A percentile compares a stretch with the other conserved stretches of the same genome.
These are phyloP conservation scores for Lycorma delicatula DNA, from an alignment of 1,140 invertebrate genomes.

Conservation along the genomic window DNA sequence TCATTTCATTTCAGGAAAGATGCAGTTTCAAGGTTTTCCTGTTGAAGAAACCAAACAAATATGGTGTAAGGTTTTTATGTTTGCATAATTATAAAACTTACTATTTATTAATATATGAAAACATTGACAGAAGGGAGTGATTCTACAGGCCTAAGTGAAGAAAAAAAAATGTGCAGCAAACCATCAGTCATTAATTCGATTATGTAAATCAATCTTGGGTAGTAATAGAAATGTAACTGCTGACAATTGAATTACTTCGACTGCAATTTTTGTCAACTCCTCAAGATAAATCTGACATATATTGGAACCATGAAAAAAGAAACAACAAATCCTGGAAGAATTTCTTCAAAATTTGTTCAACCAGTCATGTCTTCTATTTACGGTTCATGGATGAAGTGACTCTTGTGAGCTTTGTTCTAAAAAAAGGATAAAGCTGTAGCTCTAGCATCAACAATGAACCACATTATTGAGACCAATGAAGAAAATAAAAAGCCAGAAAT, in stretches of 20 bases:
- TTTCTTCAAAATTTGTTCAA: constrained; percentile 19
- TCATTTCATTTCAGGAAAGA: constrained; percentile 34
- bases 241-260: constrained; percentile 36
- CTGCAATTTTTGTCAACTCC: constrained; percentile 30
- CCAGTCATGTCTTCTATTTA: not conserved
- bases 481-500: constrained; percentile 27
- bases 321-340: constrained; percentile 33
- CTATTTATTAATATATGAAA: constrained; percentile 17
- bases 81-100: constrained; percentile 28
- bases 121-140: constrained; percentile 2
- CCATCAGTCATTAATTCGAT: constrained; percentile 28
- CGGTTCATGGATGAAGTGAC: constrained; percentile 29
- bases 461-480: constrained; percentile 15
- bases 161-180: constrained; percentile 17
- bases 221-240: constrained; percentile 31
- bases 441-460: constrained; percentile 29
- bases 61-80: constrained; percentile 28
- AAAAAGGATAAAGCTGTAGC: constrained; percentile 27
- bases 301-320: constrained; percentile 27
- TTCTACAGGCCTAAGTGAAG: constrained; percentile 1
- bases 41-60: constrained; percentile 40
- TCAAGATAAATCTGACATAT: constrained; percentile 20
- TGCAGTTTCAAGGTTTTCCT: constrained; percentile 40
- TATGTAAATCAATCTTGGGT: constrained; percentile 29
- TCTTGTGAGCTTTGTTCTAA: constrained; percentile 28